Base-by-base conservation (phyloP, 2,888 invertebrate species). In the Sinelater perroti region DNA sequence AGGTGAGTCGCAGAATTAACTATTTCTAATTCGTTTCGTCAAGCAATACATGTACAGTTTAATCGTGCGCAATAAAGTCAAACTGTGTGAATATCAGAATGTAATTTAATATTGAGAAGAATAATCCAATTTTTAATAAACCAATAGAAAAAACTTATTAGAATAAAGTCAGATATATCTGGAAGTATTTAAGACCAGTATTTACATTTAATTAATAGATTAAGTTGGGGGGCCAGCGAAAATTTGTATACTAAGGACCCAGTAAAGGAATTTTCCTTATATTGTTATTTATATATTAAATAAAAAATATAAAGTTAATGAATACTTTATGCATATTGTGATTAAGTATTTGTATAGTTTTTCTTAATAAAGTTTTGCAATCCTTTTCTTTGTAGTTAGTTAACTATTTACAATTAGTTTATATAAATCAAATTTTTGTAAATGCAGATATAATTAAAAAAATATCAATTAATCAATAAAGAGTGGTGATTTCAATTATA, bases 241-340 rank as follows among this genome's bases (percentile, higher is more conserved):
- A 33, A 50, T 49, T 45, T 56, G 56, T 56, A 56, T 56, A 56
- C 56, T 56, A 35, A 51, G 40, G 44, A 51, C 26, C 44, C 56
- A 51, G 44, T 44, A 35, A 28, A 44, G 50, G 56, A 45, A 50
- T 24, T 44, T 40, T 38, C 56, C 56, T 42, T 45, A 51, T 8
- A 56, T 56, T 56, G 49, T 56, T 50, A 50, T 35, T 53, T 56
- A 51, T 56, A 13, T 55, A 55, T 47, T 47, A 47, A 36, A 33
- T 40, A 30, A 28, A 46, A 28, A 46, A 24, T 30, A 17, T 55
- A 49, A 49, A n/a, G n/a, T n/a, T n/a, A n/a, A n/a, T n/a, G n/a
- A n/a, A n/a, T n/a, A n/a, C n/a, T n/a, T n/a, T n/a, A n/a, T n/a
- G n/a, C 42, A 46, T 38, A 55, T 14, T 35, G 40, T 49, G 28